Conservation (phyloP, 2,888 invertebrate species). For the Xestia rhomboidea region DNA sequence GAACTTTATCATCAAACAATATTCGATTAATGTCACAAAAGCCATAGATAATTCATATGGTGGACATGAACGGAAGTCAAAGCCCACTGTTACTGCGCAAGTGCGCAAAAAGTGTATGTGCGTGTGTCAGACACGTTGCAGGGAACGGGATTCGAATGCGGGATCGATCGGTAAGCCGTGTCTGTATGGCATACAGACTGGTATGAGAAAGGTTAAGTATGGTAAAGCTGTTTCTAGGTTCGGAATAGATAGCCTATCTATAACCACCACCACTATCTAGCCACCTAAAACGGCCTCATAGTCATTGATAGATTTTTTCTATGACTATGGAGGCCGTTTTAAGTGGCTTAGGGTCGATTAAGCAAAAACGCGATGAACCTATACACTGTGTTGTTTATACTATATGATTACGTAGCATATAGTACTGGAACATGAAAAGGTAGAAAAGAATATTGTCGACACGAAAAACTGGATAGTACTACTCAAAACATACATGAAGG, state of each 20-base stretch:
- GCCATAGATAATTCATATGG: conserved; percentile 62
- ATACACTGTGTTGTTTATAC: not conserved
- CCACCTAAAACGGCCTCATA: too few species aligned
- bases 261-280: too few species aligned
- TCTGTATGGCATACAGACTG: conserved; percentile 1
- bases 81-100: conserved; percentile 48
- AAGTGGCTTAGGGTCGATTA: not conserved
- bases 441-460: not conserved
- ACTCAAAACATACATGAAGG: not conserved
- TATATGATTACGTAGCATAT: not conserved
- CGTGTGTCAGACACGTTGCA: conserved; percentile 53
- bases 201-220: conserved; percentile 34
- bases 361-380: not conserved
- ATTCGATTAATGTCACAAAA: conserved; percentile 43
- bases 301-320: too few species aligned
- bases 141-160: conserved; percentile 62
- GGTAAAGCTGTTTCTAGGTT: conserved; percentile 21
- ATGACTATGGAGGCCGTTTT: not conserved
- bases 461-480: not conserved
- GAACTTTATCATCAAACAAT: conserved; percentile 42
- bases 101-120: conserved; percentile 57
- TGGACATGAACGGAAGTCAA: conserved; percentile 61
- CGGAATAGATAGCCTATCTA: not conserved
- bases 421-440: not conserved
- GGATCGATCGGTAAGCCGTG: conserved; percentile 28